phyloP scores from a whole-genome alignment of 2,888 invertebrate species.

The Limnephilus lunatus region DNA sequence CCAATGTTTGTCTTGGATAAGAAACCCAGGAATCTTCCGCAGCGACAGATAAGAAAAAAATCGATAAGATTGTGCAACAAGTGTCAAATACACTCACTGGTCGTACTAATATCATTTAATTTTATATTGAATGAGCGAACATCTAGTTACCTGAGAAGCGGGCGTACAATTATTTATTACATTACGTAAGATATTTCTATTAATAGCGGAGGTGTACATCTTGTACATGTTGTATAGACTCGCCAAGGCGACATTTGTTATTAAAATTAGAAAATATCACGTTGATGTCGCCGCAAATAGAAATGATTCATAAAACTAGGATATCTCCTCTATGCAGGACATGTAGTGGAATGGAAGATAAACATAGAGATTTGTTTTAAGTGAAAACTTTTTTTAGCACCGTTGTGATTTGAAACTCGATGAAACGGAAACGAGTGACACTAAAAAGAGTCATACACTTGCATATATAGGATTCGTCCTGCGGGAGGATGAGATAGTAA shows the following conservation, averaged over 20 bases:
- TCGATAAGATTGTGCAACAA: slow-evolving; percentile 28
- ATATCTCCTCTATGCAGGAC: neutral
- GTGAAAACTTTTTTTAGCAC: too few species aligned
- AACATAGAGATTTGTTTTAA: neutral
- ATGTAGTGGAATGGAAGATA: neutral
- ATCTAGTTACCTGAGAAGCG: neutral
- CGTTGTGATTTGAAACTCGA: too few species aligned
- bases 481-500: too few species aligned
- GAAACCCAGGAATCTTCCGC: neutral
- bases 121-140: neutral
- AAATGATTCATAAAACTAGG: neutral
- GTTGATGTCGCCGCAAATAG: neutral
- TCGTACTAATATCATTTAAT: neutral
- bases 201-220: neutral
- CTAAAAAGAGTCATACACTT: too few species aligned
- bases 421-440: too few species aligned
- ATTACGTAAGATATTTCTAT: neutral
- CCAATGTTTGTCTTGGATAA: neutral
- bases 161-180: neutral
- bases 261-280: neutral
- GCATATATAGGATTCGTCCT: too few species aligned
- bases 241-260: neutral
- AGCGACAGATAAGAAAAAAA: neutral
- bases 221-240: neutral
- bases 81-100: neutral